phyloP scores from a whole-genome alignment of 2,113 vertebrate species.

The Pipra filicauda region DNA sequence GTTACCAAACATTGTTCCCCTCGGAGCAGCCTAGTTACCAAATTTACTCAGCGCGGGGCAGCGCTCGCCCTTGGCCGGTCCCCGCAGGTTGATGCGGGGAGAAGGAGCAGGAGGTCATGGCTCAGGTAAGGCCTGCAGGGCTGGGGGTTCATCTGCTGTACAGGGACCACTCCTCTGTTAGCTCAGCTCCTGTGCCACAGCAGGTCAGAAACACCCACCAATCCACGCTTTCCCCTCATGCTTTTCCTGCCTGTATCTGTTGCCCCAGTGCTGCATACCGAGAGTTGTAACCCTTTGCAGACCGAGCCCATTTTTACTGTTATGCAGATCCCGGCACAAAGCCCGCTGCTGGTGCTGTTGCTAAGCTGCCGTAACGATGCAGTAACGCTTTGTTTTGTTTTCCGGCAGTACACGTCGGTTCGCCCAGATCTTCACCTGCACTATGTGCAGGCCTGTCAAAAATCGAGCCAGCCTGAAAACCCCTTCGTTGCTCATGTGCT shows the following conservation, averaged over 20 bases:
- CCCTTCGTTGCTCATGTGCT: slow-evolving; percentile 68
- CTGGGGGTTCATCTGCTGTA: background rate
- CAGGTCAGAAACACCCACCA: background rate
- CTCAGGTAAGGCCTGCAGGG: background rate
- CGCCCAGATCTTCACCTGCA: background rate
- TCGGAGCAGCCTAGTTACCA: background rate
- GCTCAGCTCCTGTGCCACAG: background rate
- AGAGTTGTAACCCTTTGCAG: background rate
- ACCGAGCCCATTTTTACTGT: background rate
- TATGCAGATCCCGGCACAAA: background rate
- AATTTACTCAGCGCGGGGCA: background rate
- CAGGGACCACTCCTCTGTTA: background rate
- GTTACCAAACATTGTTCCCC: accelerated
- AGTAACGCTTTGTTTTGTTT: background rate
- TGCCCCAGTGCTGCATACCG: background rate
- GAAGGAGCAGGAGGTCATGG: accelerated
- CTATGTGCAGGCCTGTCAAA: slow-evolving; percentile 72
- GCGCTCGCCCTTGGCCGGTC: background rate
- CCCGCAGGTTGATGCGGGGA: background rate
- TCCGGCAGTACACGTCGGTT: slow-evolving; percentile 18
- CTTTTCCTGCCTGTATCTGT: background rate
- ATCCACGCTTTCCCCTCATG: background rate
- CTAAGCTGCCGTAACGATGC: background rate
- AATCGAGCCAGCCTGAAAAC: slow-evolving; percentile 63
- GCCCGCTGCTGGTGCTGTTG: background rate